Evolutionary conservation across 2,888 invertebrate species (phyloP), one percentile per base, ranked within the genome.

Genomic region (Caenorhabditis virilis): DNA sequence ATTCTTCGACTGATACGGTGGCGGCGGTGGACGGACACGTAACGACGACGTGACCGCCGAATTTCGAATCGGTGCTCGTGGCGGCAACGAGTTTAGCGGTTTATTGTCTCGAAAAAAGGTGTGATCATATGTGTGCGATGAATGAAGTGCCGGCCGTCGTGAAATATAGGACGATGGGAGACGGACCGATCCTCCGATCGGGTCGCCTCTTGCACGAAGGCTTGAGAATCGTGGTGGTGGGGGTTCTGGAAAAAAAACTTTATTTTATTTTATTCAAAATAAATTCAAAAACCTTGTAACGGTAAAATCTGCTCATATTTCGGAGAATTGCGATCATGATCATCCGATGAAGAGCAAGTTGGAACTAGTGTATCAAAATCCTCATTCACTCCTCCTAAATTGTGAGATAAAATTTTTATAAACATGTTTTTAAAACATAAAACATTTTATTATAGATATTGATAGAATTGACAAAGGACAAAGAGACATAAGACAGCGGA

Each of bases 331-430:
- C 65, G 41, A 33, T 76, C 73, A 5, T 61, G 61, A 36, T 76
- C 76, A 26, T 74, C 74, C 0, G 72, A 73, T 1, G 74, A 74
- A 1, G 74, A 74, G n/a, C 70, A 76, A 0, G 76, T 76, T 1
- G 71, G 72, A 11, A 61, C 58, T 22, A 73, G 41, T 22, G 55
- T 51, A 39, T 69, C 69, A 30, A 52, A 53, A 38, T 69, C 63
- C 22, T 72, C 72, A 4, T 22, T 33, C 15, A 33, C 23, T 23
- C 42, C 43, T 49, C n/a, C n/a, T n/a, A n/a, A n/a, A n/a, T n/a
- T n/a, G n/a, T n/a, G n/a, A n/a, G n/a, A n/a, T n/a, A n/a, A n/a
- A n/a, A n/a, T n/a, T n/a, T n/a, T n/a, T n/a, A n/a, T n/a, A n/a
- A n/a, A n/a, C n/a, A n/a, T n/a, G n/a, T n/a, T n/a, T n/a, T n/a